These are phyloP conservation scores for Acholoe squamosa DNA, from an alignment of 2,888 invertebrate genomes.

Conservation along the genomic window DNA sequence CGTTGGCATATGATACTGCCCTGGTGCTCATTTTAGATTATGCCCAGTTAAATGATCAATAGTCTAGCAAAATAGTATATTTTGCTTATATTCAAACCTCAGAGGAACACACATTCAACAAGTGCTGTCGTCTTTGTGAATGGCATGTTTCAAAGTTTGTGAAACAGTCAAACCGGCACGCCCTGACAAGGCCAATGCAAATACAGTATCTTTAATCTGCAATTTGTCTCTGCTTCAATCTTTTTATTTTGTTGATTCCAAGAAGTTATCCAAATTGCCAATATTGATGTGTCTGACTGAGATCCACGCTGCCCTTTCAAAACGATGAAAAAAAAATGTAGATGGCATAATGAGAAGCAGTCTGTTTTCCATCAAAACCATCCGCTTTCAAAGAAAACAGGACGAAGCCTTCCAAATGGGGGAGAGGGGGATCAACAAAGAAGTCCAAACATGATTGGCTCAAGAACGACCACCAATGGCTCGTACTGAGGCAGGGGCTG, in stretches of 20 bases:
- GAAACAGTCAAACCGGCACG: too few species aligned
- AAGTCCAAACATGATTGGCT: conserved; percentile 8
- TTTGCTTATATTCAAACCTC: too few species aligned
- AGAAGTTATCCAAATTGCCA: not conserved
- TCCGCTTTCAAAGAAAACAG: conserved; percentile 29
- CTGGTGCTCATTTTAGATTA: too few species aligned
- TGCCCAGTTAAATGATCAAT: too few species aligned
- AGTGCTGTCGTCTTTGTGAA: too few species aligned
- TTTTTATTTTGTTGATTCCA: not conserved
- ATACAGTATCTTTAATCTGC: not conserved
- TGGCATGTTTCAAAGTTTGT: too few species aligned
- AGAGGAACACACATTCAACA: too few species aligned
- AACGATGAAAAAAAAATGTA: not conserved
- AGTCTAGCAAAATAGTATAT: too few species aligned
- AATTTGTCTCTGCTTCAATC: not conserved
- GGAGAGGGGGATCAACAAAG: conserved; percentile 13
- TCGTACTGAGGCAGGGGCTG: not conserved
- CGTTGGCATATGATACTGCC: too few species aligned
- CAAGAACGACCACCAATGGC: conserved; percentile 15
- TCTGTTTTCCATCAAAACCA: conserved; percentile 23
- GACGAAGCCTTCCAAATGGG: conserved; percentile 7
- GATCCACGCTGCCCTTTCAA: conserved; percentile 4
- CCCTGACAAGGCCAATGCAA: too few species aligned
- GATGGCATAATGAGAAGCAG: conserved; percentile 28
- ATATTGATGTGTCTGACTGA: not conserved